Evolutionary conservation across 2,888 invertebrate species (phyloP), one percentile per base, ranked within the genome.

Genomic region (Bugulina stolonifera): DNA sequence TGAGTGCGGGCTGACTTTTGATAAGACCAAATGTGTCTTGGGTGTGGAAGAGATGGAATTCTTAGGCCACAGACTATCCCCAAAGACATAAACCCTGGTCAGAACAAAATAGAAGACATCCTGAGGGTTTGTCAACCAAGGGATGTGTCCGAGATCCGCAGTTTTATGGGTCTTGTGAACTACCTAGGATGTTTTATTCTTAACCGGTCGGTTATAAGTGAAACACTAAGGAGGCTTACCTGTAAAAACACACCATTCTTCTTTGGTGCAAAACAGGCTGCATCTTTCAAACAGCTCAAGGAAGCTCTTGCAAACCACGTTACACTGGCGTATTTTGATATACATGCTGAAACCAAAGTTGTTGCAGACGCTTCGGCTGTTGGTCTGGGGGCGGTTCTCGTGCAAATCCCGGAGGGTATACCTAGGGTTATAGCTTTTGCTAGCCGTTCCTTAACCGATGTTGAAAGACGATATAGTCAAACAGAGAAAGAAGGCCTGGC

Each of bases 331-430:
- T 57, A n/a, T n/a, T n/a, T n/a, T n/a, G n/a, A n/a, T n/a, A n/a
- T n/a, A n/a, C n/a, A n/a, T n/a, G n/a, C n/a, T n/a, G n/a, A 22
- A 18, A 57, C 23, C 3, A 57, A 5, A n/a, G 64, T 64, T 3
- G 64, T 64, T 64, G 64, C 29, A 25, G 64, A 64, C 32, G 64
- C 64, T 34, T 29, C 29, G 10, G 29, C 64, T 64, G 64, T 64
- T 2, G 27, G 64, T 64, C 32, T 32, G 14, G 57, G 57, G 18
- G 10, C n/a, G 18, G 10, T 57, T 5, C 32, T 32, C 10, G 25
- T 29, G 25, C 32, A 64, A 32, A 32, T 29, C n/a, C 43, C 25
- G 32, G 32, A 27, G 22, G 64, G 32, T 18, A n/a, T 29, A 10
- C 27, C 32, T 32, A 64, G 64, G 32, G 64, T 64, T 2, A 32